These are phyloP conservation scores for Theristicus caerulescens DNA, from an alignment of 2,113 vertebrate genomes.

Conservation along the genomic window DNA sequence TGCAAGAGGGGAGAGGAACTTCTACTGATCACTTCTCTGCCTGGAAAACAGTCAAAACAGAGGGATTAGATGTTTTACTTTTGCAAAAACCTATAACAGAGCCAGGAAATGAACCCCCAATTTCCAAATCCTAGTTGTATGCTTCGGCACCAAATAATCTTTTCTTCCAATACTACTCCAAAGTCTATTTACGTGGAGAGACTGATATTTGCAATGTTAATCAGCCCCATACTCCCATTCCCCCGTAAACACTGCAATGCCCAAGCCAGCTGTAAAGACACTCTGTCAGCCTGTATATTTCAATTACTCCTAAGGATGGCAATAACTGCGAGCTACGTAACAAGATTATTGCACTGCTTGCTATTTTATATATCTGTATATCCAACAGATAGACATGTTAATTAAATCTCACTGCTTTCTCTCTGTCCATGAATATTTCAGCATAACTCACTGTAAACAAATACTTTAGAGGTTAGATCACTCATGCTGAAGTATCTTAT, in stretches of 20 bases:
- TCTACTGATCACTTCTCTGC: not conserved
- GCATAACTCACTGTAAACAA: not conserved
- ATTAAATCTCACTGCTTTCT: not conserved
- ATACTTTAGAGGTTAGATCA: not conserved
- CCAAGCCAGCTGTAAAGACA: not conserved
- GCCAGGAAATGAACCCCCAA: not conserved
- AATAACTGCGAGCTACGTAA: not conserved
- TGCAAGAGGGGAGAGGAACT: not conserved
- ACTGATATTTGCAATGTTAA: not conserved
- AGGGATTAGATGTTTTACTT: not conserved
- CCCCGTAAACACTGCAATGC: not conserved
- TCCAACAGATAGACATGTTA: not conserved
- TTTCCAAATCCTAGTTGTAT: not conserved
- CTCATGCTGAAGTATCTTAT: not conserved
- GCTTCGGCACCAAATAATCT: not conserved
- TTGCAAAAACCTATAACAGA: not conserved
- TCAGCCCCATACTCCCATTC: not conserved
- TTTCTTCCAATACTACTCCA: not conserved
- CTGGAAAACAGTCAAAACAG: not conserved
- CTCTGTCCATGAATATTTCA: not conserved
- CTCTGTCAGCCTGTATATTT: not conserved
- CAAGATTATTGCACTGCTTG: not conserved
- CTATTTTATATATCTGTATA: not conserved
- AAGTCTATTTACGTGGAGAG: not conserved
- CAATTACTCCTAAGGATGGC: not conserved